A percentile compares a stretch with the other conserved stretches of the same genome.
Evolutionary conservation across 2,113 vertebrate species (phyloP).

Genomic region (Patagioenas fasciata): DNA sequence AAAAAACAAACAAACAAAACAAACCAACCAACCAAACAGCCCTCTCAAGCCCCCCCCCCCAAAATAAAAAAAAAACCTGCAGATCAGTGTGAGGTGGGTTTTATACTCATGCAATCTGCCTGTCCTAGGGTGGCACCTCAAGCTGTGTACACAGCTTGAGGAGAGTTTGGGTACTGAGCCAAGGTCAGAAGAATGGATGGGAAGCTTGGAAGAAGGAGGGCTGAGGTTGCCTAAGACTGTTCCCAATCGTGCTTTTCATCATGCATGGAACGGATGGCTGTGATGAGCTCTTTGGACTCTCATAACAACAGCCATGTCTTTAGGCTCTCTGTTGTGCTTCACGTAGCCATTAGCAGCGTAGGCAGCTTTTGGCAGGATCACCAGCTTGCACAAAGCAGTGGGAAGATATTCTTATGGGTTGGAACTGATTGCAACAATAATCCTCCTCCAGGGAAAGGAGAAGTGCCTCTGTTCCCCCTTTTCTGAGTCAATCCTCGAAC

Average conservation of each 20-base stretch:
- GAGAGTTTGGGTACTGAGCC: not conserved
- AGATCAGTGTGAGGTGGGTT: not conserved
- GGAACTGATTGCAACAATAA: not conserved
- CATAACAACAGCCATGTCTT: not conserved
- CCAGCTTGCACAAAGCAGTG: not conserved
- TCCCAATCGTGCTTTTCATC: not conserved
- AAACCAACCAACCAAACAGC: too few relatives aligned
- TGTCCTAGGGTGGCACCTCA: not conserved
- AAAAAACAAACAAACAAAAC: not conserved
- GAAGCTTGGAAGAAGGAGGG: not conserved
- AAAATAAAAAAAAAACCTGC: not conserved
- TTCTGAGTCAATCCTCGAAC: not conserved
- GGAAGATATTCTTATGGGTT: not conserved
- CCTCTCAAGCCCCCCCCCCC: too few relatives aligned
- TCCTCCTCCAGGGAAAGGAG: not conserved
- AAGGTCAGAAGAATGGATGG: not conserved
- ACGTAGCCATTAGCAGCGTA: not conserved
- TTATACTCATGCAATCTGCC: not conserved
- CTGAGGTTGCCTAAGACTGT: not conserved
- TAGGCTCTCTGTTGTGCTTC: not conserved
- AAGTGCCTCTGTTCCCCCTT: not conserved
- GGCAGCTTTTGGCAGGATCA: not conserved
- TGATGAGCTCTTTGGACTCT: not conserved
- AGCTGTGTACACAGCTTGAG: not conserved
- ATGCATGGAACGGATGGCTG: not conserved